phyloP scores from a whole-genome alignment of 2,888 invertebrate species.

The Sinopyrophorus schimmeli region DNA sequence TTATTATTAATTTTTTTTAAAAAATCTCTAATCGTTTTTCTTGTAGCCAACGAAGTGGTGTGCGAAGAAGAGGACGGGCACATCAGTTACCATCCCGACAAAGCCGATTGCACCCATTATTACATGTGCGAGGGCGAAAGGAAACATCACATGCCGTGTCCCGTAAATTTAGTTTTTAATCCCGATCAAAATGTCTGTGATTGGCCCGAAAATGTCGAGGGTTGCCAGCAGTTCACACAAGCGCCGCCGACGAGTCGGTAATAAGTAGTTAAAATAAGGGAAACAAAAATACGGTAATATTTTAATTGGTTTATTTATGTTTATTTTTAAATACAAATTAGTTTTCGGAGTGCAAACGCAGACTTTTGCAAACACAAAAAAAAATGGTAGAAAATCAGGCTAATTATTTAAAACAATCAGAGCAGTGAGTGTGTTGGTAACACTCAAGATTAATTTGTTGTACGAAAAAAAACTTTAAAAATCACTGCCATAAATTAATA shows the following conservation, averaged over 20 bases:
- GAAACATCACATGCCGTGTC: slow-evolving; percentile 96
- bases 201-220: slow-evolving; percentile 94
- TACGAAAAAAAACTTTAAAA: no score
- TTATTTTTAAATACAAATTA: no score
- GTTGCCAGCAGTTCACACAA: slow-evolving; percentile 73
- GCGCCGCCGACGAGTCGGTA: slow-evolving; percentile 60
- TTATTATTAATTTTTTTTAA: slow-evolving; percentile 2
- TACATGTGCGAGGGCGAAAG: slow-evolving; percentile 96
- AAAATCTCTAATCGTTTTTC: background rate
- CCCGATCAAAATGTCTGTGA: slow-evolving; percentile 92
- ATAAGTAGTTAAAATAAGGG: slow-evolving; percentile 3
- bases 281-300: slow-evolving; percentile 1
- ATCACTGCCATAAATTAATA: no score
- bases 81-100: slow-evolving; percentile 90
- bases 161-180: slow-evolving; percentile 89
- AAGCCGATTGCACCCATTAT: slow-evolving; percentile 90
- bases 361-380: no score
- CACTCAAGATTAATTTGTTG: no score
- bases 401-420: no score
- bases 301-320: slow-evolving; percentile 6
- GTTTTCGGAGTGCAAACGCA: no score
- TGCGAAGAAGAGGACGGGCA: slow-evolving; percentile 95
- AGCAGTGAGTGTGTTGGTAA: no score
- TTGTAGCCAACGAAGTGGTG: slow-evolving; percentile 80
- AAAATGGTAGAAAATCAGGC: no score